Evolutionary conservation across 2,113 vertebrate genomes (phyloP).

Genomic region (Heteronetta atricapilla): DNA sequence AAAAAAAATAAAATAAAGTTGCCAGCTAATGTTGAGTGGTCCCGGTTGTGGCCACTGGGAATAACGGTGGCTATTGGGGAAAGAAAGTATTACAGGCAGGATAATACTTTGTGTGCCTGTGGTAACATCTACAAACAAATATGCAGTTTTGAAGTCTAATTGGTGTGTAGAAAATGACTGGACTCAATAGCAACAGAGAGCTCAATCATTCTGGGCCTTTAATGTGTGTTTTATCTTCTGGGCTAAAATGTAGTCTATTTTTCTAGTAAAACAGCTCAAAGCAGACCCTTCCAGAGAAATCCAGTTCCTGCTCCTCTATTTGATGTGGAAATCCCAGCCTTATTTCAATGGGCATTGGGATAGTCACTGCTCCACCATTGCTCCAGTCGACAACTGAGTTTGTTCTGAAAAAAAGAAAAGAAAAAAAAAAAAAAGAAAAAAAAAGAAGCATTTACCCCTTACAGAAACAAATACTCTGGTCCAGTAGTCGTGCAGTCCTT

Average conservation of each 20-base stretch:
- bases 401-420: not conserved
- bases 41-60: not conserved
- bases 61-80: not conserved
- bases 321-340: not conserved
- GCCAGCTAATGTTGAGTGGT: slow-evolving; percentile 18
- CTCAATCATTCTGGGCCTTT: not conserved
- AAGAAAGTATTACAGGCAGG: not conserved
- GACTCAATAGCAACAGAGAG: not conserved
- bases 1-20: slow-evolving; percentile 67
- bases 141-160: not conserved
- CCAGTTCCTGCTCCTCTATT: not conserved
- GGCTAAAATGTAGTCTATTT: not conserved
- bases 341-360: not conserved
- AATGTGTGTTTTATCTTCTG: not conserved
- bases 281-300: not conserved
- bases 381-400: not conserved
- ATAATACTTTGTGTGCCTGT: not conserved
- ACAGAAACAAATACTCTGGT: not conserved
- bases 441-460: not conserved
- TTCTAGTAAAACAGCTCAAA: not conserved
- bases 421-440: not conserved
- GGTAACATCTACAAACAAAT: not conserved
- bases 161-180: not conserved
- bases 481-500: not conserved
- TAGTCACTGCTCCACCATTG: not conserved